Evolutionary conservation across 1,140 invertebrate genomes (phyloP), one percentile per base, ranked within the genome.

Genomic region (Tribolium madens): DNA sequence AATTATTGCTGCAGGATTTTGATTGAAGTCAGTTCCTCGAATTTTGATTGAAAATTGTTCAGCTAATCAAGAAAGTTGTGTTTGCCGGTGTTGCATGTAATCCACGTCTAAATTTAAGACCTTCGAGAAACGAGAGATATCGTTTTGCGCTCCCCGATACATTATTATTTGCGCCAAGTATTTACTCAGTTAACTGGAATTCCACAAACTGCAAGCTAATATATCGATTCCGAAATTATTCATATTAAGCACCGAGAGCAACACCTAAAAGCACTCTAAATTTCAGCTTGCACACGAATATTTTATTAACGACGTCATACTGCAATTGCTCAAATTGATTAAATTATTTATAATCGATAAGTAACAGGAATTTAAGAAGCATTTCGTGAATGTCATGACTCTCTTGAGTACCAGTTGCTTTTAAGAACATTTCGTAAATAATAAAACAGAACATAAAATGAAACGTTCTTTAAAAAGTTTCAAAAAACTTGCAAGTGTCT

Each of bases 141-240:
- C 57, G 57, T 64, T 64, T 64, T 64, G 57, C 57, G 12, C 57
- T 64, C 12, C 53, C 12, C 57, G 57, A 64, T 64, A 64, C 57
- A 64, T 64, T 64, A 64, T 64, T 64, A 64, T 64, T 64, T 57
- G 21, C 57, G 21, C 57, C 18, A 64, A n/a, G 57, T 64, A 64
- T 64, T 64, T 64, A 64, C 57, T 33, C 57, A 64, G 57, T 64
- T 64, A 57, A 33, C 57, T 64, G 57, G 57, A 64, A 64, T 64
- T 64, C 57, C 9, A 7, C 18, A 21, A 64, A 64, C 26, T 64
- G 57, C 57, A 64, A 64, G 57, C 21, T 64, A 64, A 64, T 64
- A 31, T 64, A 64, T 64, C 57, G 57, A 64, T 64, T 64, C 57
- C 21, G 57, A 64, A 64, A 64, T 64, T 33, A 64, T 64, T 33